Base-by-base conservation (phyloP, 2,888 invertebrate genomes). In the Criorhina ranunculi region DNA sequence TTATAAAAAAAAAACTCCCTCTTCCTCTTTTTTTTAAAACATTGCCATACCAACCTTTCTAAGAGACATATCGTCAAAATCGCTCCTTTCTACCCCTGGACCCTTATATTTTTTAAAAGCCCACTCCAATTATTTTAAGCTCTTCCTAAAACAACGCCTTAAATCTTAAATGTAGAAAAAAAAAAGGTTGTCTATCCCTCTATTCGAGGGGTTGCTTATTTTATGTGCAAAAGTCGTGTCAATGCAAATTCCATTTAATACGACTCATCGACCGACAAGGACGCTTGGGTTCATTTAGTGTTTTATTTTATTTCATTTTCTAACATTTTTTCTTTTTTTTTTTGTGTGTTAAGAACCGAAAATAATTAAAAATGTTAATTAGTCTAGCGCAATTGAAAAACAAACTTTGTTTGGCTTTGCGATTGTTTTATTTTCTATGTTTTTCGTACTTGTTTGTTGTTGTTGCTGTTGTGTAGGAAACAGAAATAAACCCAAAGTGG, bases 331-430 rank as follows among this genome's bases (percentile, higher is more conserved):
- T 9, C 6, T 17, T 4, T 11, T 8, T 6, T 44, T 49, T 9
- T 37, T 72, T 72, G 51, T 44, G 11, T 11, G 7, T 46, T 17
- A 40, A 69, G 60, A 62, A 46, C 15, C n/a, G 44, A 70, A 77
- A 72, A 77, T 66, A 82, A 77, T 77, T 82, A 77, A 72, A 66
- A 82, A 82, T 82, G 77, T 66, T 82, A 82, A 82, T 82, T 77
- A 82, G 70, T 82, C 72, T 46, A 49, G 59, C 77, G 72, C 70
- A 83, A 67, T 55, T 60, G 60, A 67, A 83, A 77, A 77, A 72
- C 62, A 83, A 83, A 83, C 49, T 67, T 69, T 60, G 15, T 77
- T 80, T 60, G 55, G 37, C 49, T 77, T 37, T 53, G 9, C 37
- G 29, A 66, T 60, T 77, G 70, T 70, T 49, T 59, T 64, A 17